phyloP scores from a whole-genome alignment of 2,113 vertebrate genomes.

The Erythrocercus mccallii region DNA sequence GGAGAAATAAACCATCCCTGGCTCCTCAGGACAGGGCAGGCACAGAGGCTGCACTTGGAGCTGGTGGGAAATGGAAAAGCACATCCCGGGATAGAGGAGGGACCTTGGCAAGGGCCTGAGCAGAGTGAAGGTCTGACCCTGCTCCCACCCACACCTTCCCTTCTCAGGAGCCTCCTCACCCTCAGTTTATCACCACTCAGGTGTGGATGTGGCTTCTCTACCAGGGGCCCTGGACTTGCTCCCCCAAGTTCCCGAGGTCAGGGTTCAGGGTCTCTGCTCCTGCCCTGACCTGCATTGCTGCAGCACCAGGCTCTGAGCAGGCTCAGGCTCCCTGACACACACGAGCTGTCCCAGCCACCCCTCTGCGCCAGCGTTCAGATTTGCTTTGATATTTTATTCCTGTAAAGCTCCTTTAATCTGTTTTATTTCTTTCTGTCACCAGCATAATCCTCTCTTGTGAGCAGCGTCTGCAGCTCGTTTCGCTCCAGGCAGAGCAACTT shows the following conservation, averaged over 20 bases:
- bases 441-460: background rate
- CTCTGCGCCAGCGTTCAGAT: rapidly evolving
- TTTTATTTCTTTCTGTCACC: background rate
- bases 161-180: background rate
- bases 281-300: background rate
- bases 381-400: background rate
- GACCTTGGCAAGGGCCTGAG: background rate
- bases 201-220: background rate
- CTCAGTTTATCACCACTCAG: background rate
- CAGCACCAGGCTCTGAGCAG: background rate
- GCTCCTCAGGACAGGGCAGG: too few species aligned
- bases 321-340: rapidly evolving
- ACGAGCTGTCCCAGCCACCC: background rate
- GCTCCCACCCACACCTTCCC: background rate
- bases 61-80: background rate
- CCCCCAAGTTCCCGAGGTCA: background rate
- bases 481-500: background rate
- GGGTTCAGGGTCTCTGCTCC: background rate
- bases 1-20: background rate
- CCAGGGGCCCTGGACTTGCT: background rate
- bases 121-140: background rate
- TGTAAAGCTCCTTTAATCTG: background rate
- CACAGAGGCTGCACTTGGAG: background rate
- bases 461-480: background rate
- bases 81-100: background rate